Base-by-base conservation (phyloP, 2,888 invertebrate species). In the Volucella bombylans region DNA sequence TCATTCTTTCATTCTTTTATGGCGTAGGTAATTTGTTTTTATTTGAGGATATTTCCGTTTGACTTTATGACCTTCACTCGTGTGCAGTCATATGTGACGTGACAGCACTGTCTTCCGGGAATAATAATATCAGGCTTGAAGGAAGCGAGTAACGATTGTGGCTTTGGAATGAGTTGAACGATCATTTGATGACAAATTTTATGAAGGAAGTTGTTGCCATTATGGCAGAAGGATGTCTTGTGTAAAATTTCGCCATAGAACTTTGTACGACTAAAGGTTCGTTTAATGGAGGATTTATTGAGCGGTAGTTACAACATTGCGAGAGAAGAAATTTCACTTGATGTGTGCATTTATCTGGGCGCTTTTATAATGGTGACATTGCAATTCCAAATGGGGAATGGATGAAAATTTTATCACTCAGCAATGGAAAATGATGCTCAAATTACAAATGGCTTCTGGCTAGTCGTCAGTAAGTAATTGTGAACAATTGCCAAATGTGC, bases 111-210 rank as follows among this genome's bases (percentile, higher is more conserved):
- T 67, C 67, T 61, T 45, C 14, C 9, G 52, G 65, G 67, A 74
- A 50, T 59, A 59, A 68, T 76, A 67, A 52, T 52, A 57, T 59
- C 59, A 64, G 65, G 54, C 38, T 55, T 15, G 14, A 9, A 10
- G 12, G 49, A 8, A 14, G n/a, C 41, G 49, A 49, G 49, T 59
- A 14, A 4, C 43, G 43, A 18, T 55, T 38, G 47, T 14, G 57
- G 39, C 57, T 55, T 38, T 9, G 31, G 61, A 72, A 68, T 61
- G 76, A 76, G 68, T 61, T 76, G 68, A 68, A 68, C 14, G 61
- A 61, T 68, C 67, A 39, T 76, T 67, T 67, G 59, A 67, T 67
- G 67, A 52, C 67, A 76, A 76, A 68, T 31, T 68, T 68, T 59
- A 47, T 15, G 55, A 12, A 50, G 72, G 55, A 65, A 64, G 55